Evolutionary conservation across 1,140 invertebrate genomes (phyloP).

Genomic region (Chymomyza costata): DNA sequence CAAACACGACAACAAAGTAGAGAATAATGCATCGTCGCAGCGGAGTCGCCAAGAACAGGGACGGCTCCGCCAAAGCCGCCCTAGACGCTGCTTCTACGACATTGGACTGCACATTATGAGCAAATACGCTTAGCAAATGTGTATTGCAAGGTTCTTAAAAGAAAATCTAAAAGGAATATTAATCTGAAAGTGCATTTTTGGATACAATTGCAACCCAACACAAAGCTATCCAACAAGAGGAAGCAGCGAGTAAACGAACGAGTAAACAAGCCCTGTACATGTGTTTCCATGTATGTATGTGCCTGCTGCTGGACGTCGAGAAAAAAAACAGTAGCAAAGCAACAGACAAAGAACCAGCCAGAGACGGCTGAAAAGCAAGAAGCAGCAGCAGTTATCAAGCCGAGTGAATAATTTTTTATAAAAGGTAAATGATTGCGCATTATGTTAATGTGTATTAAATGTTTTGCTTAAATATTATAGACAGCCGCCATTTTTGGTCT

Average conservation of each 20-base stretch:
- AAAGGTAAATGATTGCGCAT: constrained; percentile 28
- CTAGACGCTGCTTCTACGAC: too few species aligned
- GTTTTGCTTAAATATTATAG: too few species aligned
- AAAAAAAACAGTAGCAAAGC: constrained; percentile 26
- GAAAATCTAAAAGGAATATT: too few species aligned
- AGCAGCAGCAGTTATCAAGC: constrained; percentile 23
- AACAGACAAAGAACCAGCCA: constrained; percentile 51
- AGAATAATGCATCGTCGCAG: constrained; percentile 34
- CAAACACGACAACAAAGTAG: too few species aligned
- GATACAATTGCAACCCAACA: too few species aligned
- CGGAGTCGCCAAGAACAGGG: constrained; percentile 21
- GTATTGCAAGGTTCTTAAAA: too few species aligned
- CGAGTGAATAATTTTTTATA: constrained; percentile 42
- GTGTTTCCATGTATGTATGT: constrained; percentile 16
- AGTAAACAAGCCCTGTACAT: constrained; percentile 15
- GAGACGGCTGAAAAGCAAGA: constrained; percentile 19
- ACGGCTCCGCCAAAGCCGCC: constrained; percentile 26
- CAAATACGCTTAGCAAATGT: too few species aligned
- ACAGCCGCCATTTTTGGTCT: too few species aligned
- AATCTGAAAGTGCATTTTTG: too few species aligned
- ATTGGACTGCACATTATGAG: too few species aligned
- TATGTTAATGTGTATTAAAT: constrained; percentile 1
- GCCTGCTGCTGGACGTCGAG: constrained; percentile 26
- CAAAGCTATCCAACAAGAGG: too few species aligned
- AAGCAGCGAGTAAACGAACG: too few species aligned